A percentile compares a stretch with the other conserved stretches of the same genome.
Evolutionary conservation across 2,113 vertebrate species (phyloP).

Genomic region (Mastomys natalensis): DNA sequence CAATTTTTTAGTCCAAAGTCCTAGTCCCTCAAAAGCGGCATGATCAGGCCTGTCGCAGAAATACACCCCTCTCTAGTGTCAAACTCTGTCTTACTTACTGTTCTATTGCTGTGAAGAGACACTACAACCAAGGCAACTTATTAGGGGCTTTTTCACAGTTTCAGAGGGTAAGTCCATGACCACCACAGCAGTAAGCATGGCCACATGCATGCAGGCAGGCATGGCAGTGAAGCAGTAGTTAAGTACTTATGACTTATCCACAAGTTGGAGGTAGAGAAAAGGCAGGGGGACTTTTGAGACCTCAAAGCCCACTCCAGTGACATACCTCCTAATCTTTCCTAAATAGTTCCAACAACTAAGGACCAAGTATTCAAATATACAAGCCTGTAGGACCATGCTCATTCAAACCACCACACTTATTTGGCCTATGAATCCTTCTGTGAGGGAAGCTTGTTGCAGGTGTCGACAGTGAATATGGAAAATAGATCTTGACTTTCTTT

Average conservation of each 20-base stretch:
- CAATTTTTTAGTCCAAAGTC: background rate
- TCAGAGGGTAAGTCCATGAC: background rate
- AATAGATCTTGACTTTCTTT: too few species aligned
- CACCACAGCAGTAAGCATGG: background rate
- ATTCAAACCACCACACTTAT: background rate
- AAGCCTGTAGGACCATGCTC: background rate
- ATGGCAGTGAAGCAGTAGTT: background rate
- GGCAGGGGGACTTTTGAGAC: background rate
- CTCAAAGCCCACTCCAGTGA: background rate
- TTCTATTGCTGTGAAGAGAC: background rate
- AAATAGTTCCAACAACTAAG: background rate
- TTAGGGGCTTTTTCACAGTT: background rate
- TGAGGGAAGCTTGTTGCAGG: constrained; percentile 81
- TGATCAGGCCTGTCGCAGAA: background rate
- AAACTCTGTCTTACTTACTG: background rate
- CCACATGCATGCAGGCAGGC: background rate
- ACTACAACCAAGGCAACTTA: background rate
- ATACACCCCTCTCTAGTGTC: background rate
- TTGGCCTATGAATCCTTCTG: background rate
- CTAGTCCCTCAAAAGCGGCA: background rate
- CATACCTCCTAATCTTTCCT: background rate
- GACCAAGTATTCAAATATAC: background rate
- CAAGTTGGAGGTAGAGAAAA: background rate
- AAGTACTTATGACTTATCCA: background rate
- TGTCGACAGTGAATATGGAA: constrained; percentile 82